phyloP scores from a whole-genome alignment of 2,888 invertebrate species.

The Coremacera marginata region DNA sequence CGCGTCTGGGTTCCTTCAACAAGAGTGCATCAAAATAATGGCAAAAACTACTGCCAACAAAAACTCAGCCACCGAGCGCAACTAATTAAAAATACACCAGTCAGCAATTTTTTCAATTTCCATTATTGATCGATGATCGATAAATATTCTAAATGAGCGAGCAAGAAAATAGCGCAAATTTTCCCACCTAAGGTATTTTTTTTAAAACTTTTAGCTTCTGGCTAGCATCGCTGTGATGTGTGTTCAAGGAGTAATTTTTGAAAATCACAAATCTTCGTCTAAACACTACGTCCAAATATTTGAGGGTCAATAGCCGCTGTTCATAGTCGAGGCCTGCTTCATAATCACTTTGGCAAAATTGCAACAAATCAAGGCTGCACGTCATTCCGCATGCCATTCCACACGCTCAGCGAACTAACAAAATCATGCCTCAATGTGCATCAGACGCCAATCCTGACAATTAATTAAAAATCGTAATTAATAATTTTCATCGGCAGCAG shows the following conservation, averaged over 20 bases:
- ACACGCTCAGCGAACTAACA: no score
- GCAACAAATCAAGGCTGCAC: constrained; percentile 1
- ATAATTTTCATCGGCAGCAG: constrained; percentile 41
- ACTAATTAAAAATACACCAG: constrained; percentile 23
- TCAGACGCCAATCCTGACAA: constrained; percentile 20
- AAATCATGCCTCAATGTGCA: neutral
- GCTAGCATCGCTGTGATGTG: no score
- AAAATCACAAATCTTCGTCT: neutral
- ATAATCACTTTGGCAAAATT: neutral
- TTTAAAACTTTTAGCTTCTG: no score
- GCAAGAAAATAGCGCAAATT: no score
- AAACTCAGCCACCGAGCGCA: constrained; percentile 1
- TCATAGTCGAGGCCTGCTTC: neutral
- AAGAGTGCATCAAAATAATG: neutral
- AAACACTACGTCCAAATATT: neutral
- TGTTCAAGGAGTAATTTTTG: no score
- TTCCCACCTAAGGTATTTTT: no score
- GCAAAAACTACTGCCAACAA: neutral
- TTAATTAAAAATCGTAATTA: constrained; percentile 44
- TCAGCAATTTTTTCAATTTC: constrained; percentile 19
- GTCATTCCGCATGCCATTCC: neutral
- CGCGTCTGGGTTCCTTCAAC: neutral
- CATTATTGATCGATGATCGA: constrained; percentile 31
- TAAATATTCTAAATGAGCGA: neutral
- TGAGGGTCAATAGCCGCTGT: neutral